phyloP scores from a whole-genome alignment of 2,113 vertebrate genomes.

The Cyanistes caeruleus region DNA sequence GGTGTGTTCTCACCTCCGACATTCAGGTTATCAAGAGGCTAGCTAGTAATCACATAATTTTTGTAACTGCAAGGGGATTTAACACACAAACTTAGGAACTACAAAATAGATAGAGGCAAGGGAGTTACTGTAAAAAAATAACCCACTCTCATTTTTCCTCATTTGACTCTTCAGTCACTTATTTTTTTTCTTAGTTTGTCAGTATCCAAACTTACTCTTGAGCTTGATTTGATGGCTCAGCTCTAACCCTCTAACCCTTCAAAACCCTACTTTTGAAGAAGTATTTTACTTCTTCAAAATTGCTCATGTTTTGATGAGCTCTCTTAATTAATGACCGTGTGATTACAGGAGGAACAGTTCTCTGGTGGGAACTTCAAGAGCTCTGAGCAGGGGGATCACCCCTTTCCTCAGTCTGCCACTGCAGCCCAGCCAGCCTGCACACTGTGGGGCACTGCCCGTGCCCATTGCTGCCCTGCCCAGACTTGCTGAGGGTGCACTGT shows the following conservation, averaged over 20 bases:
- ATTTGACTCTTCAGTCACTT: neutral
- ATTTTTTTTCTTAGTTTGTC: neutral
- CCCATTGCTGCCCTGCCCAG: neutral
- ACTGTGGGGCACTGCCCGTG: accelerated
- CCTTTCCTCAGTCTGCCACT: neutral
- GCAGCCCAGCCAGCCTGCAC: neutral
- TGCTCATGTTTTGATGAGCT: neutral
- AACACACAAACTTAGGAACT: neutral
- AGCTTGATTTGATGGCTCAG: neutral
- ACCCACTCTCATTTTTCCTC: neutral
- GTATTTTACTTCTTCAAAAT: neutral
- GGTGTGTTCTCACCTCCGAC: neutral
- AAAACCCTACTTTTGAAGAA: no score
- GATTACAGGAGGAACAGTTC: neutral
- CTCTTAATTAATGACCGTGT: neutral
- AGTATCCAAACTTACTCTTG: neutral
- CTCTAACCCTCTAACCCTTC: neutral
- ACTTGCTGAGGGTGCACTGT: no score
- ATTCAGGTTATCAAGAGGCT: neutral
- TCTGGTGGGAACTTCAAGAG: neutral
- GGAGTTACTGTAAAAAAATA: neutral
- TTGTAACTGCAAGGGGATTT: neutral
- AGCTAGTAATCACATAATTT: neutral
- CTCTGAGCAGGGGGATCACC: accelerated
- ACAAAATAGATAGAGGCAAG: neutral